phyloP scores from a whole-genome alignment of 92 coral and sea anemone genomes.

The Epizoanthus rinbou region DNA sequence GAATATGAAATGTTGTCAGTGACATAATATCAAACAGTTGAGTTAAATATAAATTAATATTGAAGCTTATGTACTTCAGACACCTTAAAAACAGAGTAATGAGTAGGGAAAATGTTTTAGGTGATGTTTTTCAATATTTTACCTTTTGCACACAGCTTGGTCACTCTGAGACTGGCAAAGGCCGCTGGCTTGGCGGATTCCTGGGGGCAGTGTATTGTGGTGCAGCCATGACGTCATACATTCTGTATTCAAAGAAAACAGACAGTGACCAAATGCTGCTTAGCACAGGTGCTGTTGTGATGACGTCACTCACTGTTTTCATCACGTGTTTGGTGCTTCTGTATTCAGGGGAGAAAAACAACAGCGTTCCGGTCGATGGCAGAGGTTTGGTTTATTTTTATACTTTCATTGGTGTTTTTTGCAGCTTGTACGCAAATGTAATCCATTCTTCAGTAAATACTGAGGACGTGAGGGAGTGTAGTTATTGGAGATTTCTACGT shows the following conservation, averaged over 20 bases:
- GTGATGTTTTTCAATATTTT: neutral
- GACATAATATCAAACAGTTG: too few relatives aligned
- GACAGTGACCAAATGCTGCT: neutral
- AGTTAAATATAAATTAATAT: too few relatives aligned
- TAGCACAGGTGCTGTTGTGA: constrained; percentile 34
- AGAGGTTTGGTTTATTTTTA: neutral
- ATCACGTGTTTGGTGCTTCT: constrained; percentile 43
- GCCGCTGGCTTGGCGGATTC: constrained; percentile 51
- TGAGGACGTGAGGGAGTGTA: too few relatives aligned
- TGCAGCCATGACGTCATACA: constrained; percentile 34
- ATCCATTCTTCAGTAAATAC: too few relatives aligned
- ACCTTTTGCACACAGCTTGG: constrained; percentile 21
- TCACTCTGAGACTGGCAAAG: constrained; percentile 47
- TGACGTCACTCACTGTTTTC: constrained; percentile 42
- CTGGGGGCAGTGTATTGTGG: constrained; percentile 48
- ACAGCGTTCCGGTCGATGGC: neutral
- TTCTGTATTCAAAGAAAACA: neutral
- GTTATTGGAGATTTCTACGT: too few relatives aligned
- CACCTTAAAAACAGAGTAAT: too few relatives aligned
- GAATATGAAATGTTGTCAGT: too few relatives aligned
- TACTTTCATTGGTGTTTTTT: neutral
- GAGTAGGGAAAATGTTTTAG: too few relatives aligned
- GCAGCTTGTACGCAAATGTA: constrained; percentile 1
- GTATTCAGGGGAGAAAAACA: neutral
- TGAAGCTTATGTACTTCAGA: too few relatives aligned